phyloP scores from a whole-genome alignment of 2,797 vertebrate genomes.

The Xiphophorus birchmanni region DNA sequence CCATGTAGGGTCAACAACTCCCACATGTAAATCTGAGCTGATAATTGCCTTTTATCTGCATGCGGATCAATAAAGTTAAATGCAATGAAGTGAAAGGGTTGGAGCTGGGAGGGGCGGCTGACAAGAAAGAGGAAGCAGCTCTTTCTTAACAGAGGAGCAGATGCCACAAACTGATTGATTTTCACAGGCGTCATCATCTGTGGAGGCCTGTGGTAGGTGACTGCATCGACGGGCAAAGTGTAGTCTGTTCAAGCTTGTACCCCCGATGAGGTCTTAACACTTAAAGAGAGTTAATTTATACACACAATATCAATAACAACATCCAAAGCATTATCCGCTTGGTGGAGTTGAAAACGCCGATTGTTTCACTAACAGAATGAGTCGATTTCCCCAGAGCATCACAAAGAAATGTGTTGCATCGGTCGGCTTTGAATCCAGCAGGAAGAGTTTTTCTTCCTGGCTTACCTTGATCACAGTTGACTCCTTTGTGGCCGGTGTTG shows the following conservation, averaged over 20 bases:
- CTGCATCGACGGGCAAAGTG: slow-evolving; percentile 34
- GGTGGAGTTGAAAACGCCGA: slow-evolving; percentile 72
- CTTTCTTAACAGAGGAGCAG: slow-evolving; percentile 42
- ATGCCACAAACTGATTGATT: slow-evolving; percentile 67
- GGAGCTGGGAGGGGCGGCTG: slow-evolving; percentile 59
- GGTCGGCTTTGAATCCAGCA: slow-evolving; percentile 16
- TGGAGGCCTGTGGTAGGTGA: slow-evolving; percentile 52
- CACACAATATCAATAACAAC: slow-evolving; percentile 72
- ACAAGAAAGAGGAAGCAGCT: slow-evolving; percentile 33
- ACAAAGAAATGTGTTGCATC: slow-evolving; percentile 24
- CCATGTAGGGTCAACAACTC: slow-evolving; percentile 88
- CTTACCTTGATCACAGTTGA: slow-evolving; percentile 93
- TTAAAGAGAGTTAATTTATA: slow-evolving; percentile 75
- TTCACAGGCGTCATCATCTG: slow-evolving; percentile 64
- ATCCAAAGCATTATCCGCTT: slow-evolving; percentile 75
- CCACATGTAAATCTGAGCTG: slow-evolving; percentile 89
- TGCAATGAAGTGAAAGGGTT: slow-evolving; percentile 73
- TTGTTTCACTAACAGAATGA: slow-evolving; percentile 67
- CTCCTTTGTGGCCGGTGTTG: slow-evolving; percentile 94
- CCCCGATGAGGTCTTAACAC: slow-evolving; percentile 58
- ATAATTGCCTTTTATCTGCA: slow-evolving; percentile 89
- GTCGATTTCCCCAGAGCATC: slow-evolving; percentile 48
- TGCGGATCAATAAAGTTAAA: slow-evolving; percentile 91
- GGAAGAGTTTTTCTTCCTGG: slow-evolving; percentile 17
- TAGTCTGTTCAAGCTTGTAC: slow-evolving; percentile 62